phyloP scores from a whole-genome alignment of 2,888 invertebrate genomes.

The Digitonthophagus gazella region DNA sequence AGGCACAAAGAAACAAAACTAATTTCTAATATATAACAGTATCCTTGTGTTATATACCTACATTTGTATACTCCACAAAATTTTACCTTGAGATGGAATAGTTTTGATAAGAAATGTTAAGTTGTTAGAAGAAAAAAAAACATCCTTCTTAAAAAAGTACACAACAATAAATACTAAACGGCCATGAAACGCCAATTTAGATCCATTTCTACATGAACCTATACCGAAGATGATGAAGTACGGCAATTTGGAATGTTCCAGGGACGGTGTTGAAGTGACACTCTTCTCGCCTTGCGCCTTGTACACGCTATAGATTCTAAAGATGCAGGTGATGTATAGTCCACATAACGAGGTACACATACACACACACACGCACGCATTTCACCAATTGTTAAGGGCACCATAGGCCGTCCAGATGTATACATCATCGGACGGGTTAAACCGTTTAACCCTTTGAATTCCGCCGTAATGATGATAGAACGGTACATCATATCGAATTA shows the following conservation, averaged over 20 bases:
- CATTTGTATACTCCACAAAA: no score
- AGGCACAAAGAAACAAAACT: no score
- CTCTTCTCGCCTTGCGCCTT: not conserved
- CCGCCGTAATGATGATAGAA: conserved; percentile 45
- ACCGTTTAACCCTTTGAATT: conserved; percentile 44
- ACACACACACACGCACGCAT: conserved; percentile 17
- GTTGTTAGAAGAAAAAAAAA: no score
- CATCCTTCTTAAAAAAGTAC: no score
- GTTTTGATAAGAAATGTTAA: no score
- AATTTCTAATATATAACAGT: no score
- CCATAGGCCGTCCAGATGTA: conserved; percentile 19
- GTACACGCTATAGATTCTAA: not conserved
- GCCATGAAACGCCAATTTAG: no score
- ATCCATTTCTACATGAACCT: no score
- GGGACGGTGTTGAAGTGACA: not conserved
- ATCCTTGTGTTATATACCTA: no score
- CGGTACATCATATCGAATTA: conserved; percentile 43
- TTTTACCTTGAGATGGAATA: no score
- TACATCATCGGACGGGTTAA: conserved; percentile 43
- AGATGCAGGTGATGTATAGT: conserved; percentile 21
- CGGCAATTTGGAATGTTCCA: conserved; percentile 15
- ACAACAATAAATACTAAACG: no score
- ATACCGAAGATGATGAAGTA: conserved; percentile 13
- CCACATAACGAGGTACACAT: conserved; percentile 22
- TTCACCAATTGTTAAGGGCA: conserved; percentile 25